Evolutionary conservation across 2,797 vertebrate genomes (phyloP).

Genomic region (Menidia menidia): DNA sequence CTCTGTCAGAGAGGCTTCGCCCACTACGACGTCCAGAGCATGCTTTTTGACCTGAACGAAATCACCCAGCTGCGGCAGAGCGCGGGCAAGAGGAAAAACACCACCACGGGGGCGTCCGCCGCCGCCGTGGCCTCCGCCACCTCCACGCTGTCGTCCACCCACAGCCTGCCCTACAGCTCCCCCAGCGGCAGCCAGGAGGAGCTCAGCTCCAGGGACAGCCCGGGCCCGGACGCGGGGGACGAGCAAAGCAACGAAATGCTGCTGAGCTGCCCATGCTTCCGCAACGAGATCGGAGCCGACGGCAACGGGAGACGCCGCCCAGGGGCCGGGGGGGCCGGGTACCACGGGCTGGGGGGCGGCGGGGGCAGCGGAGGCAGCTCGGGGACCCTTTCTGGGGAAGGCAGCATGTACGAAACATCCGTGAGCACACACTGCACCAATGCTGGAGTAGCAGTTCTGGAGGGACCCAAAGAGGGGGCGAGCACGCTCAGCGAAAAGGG

Average conservation of each 20-base stretch:
- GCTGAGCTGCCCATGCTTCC: slow-evolving; percentile 95
- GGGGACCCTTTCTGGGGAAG: slow-evolving; percentile 85
- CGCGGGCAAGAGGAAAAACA: slow-evolving; percentile 92
- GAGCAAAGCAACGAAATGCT: slow-evolving; percentile 96
- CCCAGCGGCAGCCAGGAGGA: slow-evolving; percentile 96
- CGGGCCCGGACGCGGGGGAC: slow-evolving; percentile 87
- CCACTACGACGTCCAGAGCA: slow-evolving; percentile 96
- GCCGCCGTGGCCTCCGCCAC: slow-evolving; percentile 92
- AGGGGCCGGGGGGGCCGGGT: slow-evolving; percentile 76
- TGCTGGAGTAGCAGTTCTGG: slow-evolving; percentile 93
- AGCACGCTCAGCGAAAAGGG: slow-evolving; percentile 88
- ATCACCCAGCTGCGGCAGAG: slow-evolving; percentile 89
- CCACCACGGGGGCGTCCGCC: slow-evolving; percentile 94
- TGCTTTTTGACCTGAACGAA: slow-evolving; percentile 95
- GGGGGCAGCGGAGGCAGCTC: slow-evolving; percentile 81
- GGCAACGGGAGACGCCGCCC: slow-evolving; percentile 85
- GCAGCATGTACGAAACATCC: slow-evolving; percentile 89
- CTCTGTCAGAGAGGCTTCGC: slow-evolving; percentile 93
- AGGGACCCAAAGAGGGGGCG: slow-evolving; percentile 92
- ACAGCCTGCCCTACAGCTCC: slow-evolving; percentile 89
- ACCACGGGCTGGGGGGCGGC: slow-evolving; percentile 51
- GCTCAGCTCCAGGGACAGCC: slow-evolving; percentile 90
- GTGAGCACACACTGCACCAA: slow-evolving; percentile 93
- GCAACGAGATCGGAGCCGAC: slow-evolving; percentile 94
- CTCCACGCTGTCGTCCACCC: slow-evolving; percentile 92